Conservation (phyloP, 2,797 vertebrate genomes). For the Nannoperca australis region DNA sequence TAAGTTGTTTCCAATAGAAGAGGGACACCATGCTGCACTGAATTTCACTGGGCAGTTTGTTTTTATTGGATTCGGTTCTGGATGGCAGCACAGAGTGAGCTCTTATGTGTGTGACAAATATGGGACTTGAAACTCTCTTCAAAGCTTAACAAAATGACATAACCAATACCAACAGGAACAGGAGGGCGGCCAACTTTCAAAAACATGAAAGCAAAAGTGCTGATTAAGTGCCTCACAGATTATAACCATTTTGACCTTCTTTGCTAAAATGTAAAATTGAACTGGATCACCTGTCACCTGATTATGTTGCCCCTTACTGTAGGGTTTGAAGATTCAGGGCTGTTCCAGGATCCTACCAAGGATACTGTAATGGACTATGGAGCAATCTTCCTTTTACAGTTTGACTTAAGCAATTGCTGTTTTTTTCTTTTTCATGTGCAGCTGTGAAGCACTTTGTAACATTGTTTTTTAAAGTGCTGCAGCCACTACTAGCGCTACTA, state of each 20-base stretch:
- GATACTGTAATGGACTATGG: neutral
- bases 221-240: constrained; percentile 26
- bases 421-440: neutral
- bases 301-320: neutral
- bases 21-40: constrained; percentile 32
- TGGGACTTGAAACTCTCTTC: constrained; percentile 40
- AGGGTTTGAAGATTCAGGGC: neutral
- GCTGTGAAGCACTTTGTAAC: neutral
- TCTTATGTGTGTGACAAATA: constrained; percentile 41
- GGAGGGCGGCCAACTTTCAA: constrained; percentile 6
- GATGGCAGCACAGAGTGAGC: constrained; percentile 16
- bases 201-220: constrained; percentile 1
- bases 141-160: constrained; percentile 20
- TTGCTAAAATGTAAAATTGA: neutral
- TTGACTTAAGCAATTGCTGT: neutral
- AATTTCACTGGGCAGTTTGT: constrained; percentile 43
- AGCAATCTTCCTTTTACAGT: neutral
- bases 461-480: neutral
- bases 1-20: constrained; percentile 5
- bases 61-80: constrained; percentile 55
- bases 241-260: neutral
- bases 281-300: neutral
- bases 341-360: neutral
- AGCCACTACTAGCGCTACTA: neutral
- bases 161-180: constrained; percentile 13